A percentile compares a stretch with the other conserved stretches of the same genome.
Conservation (phyloP, 2,113 vertebrate genomes). For the Colossoma macropomum region DNA sequence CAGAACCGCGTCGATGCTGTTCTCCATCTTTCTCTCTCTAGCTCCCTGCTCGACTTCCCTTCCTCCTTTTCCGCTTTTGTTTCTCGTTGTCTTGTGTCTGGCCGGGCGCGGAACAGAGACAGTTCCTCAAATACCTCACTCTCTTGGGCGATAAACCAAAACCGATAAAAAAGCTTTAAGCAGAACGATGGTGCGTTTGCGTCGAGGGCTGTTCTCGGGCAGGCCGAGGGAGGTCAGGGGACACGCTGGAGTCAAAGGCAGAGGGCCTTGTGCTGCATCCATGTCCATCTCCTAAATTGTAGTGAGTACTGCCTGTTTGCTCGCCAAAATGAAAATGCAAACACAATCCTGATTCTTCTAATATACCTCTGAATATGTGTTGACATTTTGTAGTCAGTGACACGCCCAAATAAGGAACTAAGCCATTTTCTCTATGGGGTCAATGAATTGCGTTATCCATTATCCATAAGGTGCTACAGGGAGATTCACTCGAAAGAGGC, state of each 20-base stretch:
- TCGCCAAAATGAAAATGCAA: no score
- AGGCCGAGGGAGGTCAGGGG: slow-evolving; percentile 42
- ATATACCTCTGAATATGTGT: no score
- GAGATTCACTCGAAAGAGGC: no score
- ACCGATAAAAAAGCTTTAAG: slow-evolving; percentile 80
- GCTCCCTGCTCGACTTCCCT: slow-evolving; percentile 44
- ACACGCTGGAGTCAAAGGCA: not conserved
- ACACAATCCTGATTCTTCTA: no score
- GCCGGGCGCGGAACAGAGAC: slow-evolving; percentile 83
- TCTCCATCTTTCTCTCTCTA: slow-evolving; percentile 60
- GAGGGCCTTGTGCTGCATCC: not conserved
- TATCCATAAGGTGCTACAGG: no score
- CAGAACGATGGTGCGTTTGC: slow-evolving; percentile 40
- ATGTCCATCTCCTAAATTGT: no score
- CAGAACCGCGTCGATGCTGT: slow-evolving; percentile 51
- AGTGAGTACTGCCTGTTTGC: no score
- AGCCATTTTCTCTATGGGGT: no score
- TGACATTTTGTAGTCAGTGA: no score
- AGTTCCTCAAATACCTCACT: slow-evolving; percentile 95
- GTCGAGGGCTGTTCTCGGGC: slow-evolving; percentile 18
- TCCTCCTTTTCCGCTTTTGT: slow-evolving; percentile 48
- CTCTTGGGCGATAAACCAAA: slow-evolving; percentile 93
- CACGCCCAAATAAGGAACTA: no score
- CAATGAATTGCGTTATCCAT: no score
- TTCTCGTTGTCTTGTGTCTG: slow-evolving; percentile 58